Base-by-base conservation (phyloP, 2,797 vertebrate species). In the Tenualosa ilisha region DNA sequence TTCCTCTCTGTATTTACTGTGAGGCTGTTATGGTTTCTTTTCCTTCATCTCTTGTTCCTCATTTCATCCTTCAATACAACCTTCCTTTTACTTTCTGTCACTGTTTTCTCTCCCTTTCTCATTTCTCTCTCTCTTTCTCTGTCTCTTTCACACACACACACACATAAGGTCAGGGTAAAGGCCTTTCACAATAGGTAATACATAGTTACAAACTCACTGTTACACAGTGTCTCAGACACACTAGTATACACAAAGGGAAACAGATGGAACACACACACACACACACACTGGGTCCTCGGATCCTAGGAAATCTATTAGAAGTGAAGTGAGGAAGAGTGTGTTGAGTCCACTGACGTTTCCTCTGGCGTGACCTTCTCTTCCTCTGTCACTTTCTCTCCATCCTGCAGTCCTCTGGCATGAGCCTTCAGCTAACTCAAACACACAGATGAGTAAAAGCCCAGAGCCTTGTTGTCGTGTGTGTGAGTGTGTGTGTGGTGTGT, bases 31-130 rank as follows among this genome's bases (percentile, higher is more conserved):
- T 53, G 9, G 51, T 53, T 53, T 53, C 9, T 53, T 53, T 12
- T 53, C 9, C 9, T 53, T 53, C 1, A 53, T 53, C 51, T 53
- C 9, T 53, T 13, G 12, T 53, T 15, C 51, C 51, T 53, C 12
- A 53, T 11, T 15, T 53, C 51, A 53, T 2, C 9, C 51, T 53
- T 50, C 9, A 0, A 50, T 9, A 6, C 49, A 50, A 1, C 4
- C 2, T 53, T 87, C 89, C 86, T 12, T 53, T n/a, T 53, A 15
- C 88, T 89, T 89, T 86, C 84, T 88, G 90, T 89, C 83, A 49
- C 46, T 49, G 75, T 85, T 87, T 85, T 88, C 89, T 90, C 89
- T 91, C 87, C 83, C 82, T 84, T 88, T 84, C 43, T 79, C 88
- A 49, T 37, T 13, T 53, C 51, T 5, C 51, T 53, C 50, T 51